A percentile compares a stretch with the other conserved stretches of the same genome.
Conservation (phyloP, 2,888 invertebrate genomes). For the Rotaria sp. region DNA sequence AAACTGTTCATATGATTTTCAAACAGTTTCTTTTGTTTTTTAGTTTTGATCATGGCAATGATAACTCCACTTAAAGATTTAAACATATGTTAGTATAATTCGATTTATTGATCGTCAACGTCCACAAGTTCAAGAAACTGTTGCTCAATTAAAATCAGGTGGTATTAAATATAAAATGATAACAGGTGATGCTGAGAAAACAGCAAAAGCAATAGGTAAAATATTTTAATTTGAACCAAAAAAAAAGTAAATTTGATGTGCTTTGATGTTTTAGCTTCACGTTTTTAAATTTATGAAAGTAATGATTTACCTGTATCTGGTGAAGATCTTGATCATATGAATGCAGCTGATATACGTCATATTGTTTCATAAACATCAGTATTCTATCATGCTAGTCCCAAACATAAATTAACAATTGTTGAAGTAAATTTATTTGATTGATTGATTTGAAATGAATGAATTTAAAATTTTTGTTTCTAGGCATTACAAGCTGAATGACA, state of each 20-base stretch:
- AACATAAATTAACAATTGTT: slow-evolving; percentile 89
- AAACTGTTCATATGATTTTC: too few species aligned
- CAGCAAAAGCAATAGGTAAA: slow-evolving; percentile 83
- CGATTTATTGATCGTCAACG: slow-evolving; percentile 96
- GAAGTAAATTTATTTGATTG: slow-evolving; percentile 60
- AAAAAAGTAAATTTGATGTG: background rate
- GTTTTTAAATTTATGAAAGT: slow-evolving; percentile 63
- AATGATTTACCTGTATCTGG: slow-evolving; percentile 65
- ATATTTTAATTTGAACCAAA: slow-evolving; percentile 41
- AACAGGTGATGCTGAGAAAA: slow-evolving; percentile 90
- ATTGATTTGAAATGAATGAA: background rate
- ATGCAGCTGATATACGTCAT: slow-evolving; percentile 71
- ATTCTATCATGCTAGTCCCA: slow-evolving; percentile 93
- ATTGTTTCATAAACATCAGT: slow-evolving; percentile 76
- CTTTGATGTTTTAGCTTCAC: slow-evolving; percentile 63
- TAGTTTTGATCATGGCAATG: slow-evolving; percentile 77
- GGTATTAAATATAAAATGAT: slow-evolving; percentile 89
- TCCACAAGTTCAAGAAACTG: slow-evolving; percentile 74
- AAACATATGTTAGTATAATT: slow-evolving; percentile 77
- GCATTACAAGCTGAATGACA: slow-evolving; percentile 69
- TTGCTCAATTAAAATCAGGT: slow-evolving; percentile 72
- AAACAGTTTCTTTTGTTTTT: too few species aligned
- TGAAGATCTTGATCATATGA: slow-evolving; percentile 79
- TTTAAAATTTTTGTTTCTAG: slow-evolving; percentile 58
- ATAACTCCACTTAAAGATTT: slow-evolving; percentile 75